These are phyloP conservation scores for Drosophila trapezifrons DNA, from an alignment of 1,140 invertebrate genomes.

Conservation along the genomic window DNA sequence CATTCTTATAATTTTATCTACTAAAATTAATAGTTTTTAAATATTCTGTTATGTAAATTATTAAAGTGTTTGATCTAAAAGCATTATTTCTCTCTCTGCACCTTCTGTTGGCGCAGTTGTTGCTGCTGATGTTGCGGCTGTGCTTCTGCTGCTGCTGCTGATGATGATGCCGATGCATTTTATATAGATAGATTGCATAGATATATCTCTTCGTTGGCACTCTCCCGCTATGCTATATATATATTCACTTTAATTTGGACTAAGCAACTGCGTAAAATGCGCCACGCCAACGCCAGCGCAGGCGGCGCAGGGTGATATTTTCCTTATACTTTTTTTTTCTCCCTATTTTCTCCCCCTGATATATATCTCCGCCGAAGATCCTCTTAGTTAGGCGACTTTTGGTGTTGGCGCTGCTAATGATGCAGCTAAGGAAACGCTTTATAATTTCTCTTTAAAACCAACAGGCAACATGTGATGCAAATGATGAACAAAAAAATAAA, in stretches of 20 bases:
- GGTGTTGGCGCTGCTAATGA: conserved; percentile 82
- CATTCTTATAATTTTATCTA: neutral
- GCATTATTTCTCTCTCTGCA: neutral
- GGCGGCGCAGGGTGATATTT: conserved; percentile 36
- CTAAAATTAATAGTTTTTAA: neutral
- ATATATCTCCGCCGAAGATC: conserved; percentile 19
- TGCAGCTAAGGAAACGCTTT: conserved; percentile 83
- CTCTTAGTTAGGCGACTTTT: conserved; percentile 77
- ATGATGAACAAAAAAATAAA: conserved; percentile 47
- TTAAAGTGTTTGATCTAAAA: neutral
- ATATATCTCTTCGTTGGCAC: conserved; percentile 61
- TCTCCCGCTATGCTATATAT: conserved; percentile 42
- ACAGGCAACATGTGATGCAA: conserved; percentile 68
- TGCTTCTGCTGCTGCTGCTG: conserved; percentile 18
- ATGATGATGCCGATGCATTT: conserved; percentile 54
- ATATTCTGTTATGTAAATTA: neutral
- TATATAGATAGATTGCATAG: conserved; percentile 67
- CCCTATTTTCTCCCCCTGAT: neutral
- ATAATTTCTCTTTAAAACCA: conserved; percentile 82
- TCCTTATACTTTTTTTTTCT: conserved; percentile 14
- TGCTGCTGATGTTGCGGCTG: conserved; percentile 25
- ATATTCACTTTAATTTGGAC: conserved; percentile 70
- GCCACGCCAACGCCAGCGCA: conserved; percentile 66
- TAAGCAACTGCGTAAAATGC: conserved; percentile 78
- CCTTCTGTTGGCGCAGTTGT: conserved; percentile 35